Base-by-base conservation (phyloP, 2,888 invertebrate genomes). In the Drosophila macrothrix region DNA sequence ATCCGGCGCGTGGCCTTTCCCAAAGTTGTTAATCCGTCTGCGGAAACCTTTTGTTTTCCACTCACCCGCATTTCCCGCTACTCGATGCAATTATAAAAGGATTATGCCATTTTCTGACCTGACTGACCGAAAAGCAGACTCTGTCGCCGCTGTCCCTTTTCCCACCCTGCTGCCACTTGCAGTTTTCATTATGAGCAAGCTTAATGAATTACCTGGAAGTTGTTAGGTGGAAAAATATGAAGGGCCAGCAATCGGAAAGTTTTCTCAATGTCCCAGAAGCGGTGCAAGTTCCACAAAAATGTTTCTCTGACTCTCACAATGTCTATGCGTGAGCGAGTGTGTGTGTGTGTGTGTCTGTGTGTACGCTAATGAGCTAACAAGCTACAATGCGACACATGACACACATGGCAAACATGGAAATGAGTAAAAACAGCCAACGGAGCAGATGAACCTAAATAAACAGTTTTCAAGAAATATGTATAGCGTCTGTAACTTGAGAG, bases 1-100 rank as follows among this genome's bases (percentile, higher is more conserved):
- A 88, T 83, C 85, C 85, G 90, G 87, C 86, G 86, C 90, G 90
- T 87, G 87, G 87, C 80, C 80, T 87, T 87, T 88, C 90, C 87
- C 80, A 86, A 46, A 71, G 54, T 73, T 71, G 85, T 70, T 87
- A 90, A 88, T 83, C 86, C 83, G 83, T 79, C 68, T 63, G 55
- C 49, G 55, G 81, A 75, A 85, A 80, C 83, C 82, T 74, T 83
- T 87, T 87, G 86, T 87, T 88, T 73, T 81, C 53, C 73, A 68
- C 31, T 39, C 37, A 22, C 33, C 10, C 5, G 16, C n/a, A 37
- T 37, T 90, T 88, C 80, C 71, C 28, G 88, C 86, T 83, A 83
- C 88, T 85, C 67, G 78, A 67, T 77, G 89, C 82, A 86, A 88
- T 90, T 90, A 90, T 90, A 87, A 87, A 87, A 86, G 87, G 84